Percentiles rank a stretch among this genome's conserved stretches.
phyloP scores from a whole-genome alignment of 2,888 invertebrate genomes.

The Protonemura montana region DNA sequence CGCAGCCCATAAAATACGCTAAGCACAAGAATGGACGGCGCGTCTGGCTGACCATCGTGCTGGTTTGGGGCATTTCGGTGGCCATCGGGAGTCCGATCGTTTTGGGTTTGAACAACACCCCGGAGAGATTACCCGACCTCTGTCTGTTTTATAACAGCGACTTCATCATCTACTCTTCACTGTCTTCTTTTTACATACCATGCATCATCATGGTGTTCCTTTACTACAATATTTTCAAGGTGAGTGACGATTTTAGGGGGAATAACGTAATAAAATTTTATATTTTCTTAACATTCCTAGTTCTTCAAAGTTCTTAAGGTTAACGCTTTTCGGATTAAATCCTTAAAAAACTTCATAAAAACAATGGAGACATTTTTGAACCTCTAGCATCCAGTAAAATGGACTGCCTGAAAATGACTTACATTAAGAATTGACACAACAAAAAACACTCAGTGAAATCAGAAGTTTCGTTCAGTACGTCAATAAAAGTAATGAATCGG shows the following conservation, averaged over 20 bases:
- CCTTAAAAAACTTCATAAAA: no score
- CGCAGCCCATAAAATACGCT: slow-evolving; percentile 98
- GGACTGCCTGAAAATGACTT: no score
- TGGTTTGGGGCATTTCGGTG: slow-evolving; percentile 95
- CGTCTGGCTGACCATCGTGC: slow-evolving; percentile 91
- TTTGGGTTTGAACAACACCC: slow-evolving; percentile 93
- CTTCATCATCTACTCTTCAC: slow-evolving; percentile 96
- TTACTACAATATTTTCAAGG: slow-evolving; percentile 97
- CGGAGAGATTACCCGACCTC: slow-evolving; percentile 80
- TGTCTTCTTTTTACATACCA: slow-evolving; percentile 98
- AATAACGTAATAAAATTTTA: no score
- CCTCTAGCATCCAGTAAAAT: no score
- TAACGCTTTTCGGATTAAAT: no score
- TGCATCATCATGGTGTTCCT: slow-evolving; percentile 98
- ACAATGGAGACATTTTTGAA: no score
- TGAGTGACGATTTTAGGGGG: slow-evolving; percentile 59
- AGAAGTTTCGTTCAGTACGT: no score
- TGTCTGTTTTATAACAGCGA: slow-evolving; percentile 98
- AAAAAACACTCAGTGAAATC: no score
- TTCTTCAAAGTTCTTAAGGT: no score
- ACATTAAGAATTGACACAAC: no score
- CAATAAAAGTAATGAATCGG: no score
- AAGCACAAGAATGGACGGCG: slow-evolving; percentile 96
- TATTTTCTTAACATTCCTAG: no score
- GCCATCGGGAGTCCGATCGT: slow-evolving; percentile 97